Conservation (phyloP, 1,140 invertebrate genomes). For the Euura saliciscinereae region DNA sequence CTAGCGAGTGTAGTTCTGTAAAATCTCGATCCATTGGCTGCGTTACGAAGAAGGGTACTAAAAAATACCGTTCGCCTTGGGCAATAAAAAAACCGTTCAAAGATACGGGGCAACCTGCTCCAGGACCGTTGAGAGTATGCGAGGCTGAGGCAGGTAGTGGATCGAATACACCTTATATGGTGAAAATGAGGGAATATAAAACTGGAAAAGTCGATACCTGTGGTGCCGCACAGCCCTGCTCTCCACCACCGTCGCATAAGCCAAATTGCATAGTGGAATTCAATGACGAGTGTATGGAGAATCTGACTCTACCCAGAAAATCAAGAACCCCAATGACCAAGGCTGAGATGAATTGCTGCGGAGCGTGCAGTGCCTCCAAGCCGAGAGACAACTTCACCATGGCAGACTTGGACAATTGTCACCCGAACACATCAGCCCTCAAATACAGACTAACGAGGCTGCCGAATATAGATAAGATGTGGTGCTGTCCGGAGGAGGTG, state of each 20-base stretch:
- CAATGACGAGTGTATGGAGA: background rate
- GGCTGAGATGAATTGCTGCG: background rate
- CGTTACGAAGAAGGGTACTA: background rate
- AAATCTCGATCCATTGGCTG: background rate
- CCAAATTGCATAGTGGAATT: conserved; percentile 2
- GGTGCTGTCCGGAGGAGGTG: conserved; percentile 10
- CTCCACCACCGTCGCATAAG: background rate
- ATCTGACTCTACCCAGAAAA: background rate
- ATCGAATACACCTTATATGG: background rate
- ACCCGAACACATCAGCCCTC: conserved; percentile 21
- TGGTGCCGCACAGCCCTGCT: background rate
- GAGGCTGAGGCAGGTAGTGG: background rate
- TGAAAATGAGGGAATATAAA: background rate
- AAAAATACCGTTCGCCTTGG: background rate
- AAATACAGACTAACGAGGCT: conserved; percentile 36
- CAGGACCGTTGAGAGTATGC: background rate
- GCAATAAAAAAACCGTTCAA: background rate
- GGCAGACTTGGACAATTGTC: conserved; percentile 18
- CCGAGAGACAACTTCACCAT: background rate
- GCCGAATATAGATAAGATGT: conserved; percentile 23
- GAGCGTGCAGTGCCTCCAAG: conserved; percentile 3
- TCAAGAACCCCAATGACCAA: background rate
- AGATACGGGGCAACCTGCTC: background rate
- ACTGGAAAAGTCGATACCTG: background rate
- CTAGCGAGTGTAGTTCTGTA: background rate